Conservation (phyloP, 2,888 invertebrate genomes). For the Pollenia labialis region DNA sequence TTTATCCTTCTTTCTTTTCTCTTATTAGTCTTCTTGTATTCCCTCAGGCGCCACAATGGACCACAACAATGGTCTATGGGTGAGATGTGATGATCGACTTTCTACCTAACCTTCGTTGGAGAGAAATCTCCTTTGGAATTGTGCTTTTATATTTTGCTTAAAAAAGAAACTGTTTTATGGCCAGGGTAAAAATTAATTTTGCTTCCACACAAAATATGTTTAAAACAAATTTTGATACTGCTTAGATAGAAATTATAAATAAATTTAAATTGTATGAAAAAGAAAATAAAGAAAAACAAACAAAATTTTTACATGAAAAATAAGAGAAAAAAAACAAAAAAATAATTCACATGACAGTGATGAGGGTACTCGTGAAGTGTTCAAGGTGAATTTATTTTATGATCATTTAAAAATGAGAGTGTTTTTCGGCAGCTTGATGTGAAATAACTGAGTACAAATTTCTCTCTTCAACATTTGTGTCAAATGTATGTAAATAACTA, state of each 20-base stretch:
- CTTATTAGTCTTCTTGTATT: too few relatives aligned
- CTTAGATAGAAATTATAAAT: conserved; percentile 5
- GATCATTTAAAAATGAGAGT: conserved; percentile 2
- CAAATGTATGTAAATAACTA: background rate
- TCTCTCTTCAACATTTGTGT: background rate
- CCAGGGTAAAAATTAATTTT: too few relatives aligned
- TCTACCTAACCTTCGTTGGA: too few relatives aligned
- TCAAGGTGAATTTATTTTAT: background rate
- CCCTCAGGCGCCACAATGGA: too few relatives aligned
- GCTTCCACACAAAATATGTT: background rate
- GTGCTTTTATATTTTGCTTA: too few relatives aligned
- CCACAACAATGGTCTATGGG: too few relatives aligned
- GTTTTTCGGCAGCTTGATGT: background rate
- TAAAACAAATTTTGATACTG: conserved; percentile 36
- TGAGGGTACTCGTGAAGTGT: background rate
- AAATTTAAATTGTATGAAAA: background rate
- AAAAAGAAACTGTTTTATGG: too few relatives aligned
- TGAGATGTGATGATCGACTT: too few relatives aligned
- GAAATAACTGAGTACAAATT: background rate
- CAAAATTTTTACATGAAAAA: background rate
- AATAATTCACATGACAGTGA: background rate
- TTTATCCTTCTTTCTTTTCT: too few relatives aligned
- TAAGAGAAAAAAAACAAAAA: background rate
- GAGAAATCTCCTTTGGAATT: too few relatives aligned
- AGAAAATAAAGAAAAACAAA: background rate